Conservation (phyloP, 2,888 invertebrate species). For the Argyresthia albistria region DNA sequence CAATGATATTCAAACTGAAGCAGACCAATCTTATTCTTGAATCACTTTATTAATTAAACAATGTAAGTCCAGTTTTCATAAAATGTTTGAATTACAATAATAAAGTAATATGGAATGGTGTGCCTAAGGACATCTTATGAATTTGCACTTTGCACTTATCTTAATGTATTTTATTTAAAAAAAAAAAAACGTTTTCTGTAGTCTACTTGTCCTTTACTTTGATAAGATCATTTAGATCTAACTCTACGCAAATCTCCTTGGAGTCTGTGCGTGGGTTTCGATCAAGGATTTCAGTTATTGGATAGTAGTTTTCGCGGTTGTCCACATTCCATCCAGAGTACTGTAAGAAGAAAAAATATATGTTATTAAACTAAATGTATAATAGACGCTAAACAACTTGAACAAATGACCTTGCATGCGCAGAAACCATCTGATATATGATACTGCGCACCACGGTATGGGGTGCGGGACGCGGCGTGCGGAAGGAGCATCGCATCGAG, state of each 20-base stretch:
- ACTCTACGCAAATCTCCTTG: slow-evolving; percentile 69
- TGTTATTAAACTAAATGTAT: not conserved
- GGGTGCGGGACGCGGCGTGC: no score
- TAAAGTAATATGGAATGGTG: slow-evolving; percentile 65
- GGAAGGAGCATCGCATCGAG: no score
- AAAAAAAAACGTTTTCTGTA: slow-evolving; percentile 36
- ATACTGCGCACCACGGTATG: no score
- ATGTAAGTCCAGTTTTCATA: slow-evolving; percentile 48
- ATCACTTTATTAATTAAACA: slow-evolving; percentile 57
- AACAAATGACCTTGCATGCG: not conserved
- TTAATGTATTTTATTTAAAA: slow-evolving; percentile 40
- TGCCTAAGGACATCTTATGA: slow-evolving; percentile 42
- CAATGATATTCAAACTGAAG: no score
- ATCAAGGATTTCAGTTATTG: slow-evolving; percentile 69
- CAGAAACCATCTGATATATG: no score
- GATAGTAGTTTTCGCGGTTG: slow-evolving; percentile 73
- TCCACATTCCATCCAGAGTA: slow-evolving; percentile 75
- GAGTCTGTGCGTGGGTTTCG: slow-evolving; percentile 65
- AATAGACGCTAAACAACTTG: no score
- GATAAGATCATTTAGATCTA: slow-evolving; percentile 68
- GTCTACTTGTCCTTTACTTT: slow-evolving; percentile 69
- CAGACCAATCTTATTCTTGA: not conserved
- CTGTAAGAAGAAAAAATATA: slow-evolving; percentile 36
- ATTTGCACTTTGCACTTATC: slow-evolving; percentile 46
- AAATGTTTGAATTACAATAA: slow-evolving; percentile 55